Evolutionary conservation across 1,140 invertebrate species (phyloP).

Genomic region (Drosophila kikkawai): DNA sequence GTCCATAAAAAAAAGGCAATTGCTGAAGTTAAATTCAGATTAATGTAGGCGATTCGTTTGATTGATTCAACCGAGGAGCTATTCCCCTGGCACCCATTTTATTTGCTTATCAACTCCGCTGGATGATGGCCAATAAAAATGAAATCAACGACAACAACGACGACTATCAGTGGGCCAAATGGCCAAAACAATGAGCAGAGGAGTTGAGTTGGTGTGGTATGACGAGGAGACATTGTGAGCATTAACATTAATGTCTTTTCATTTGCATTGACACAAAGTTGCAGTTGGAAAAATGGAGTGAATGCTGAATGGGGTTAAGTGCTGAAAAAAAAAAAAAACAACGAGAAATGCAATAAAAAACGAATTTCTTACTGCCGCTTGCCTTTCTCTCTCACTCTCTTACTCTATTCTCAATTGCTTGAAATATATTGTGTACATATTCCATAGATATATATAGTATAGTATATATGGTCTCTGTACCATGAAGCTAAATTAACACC

Average conservation of each 20-base stretch:
- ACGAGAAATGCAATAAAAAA: constrained; percentile 30
- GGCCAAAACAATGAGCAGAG: constrained; percentile 37
- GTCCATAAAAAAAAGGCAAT: constrained; percentile 13
- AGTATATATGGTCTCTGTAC: not conserved
- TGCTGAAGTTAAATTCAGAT: constrained; percentile 27
- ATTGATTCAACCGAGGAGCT: constrained; percentile 24
- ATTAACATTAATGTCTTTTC: constrained; percentile 50
- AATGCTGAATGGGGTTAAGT: constrained; percentile 48
- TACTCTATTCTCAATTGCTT: constrained; percentile 39
- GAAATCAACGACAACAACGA: constrained; percentile 16
- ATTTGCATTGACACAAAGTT: constrained; percentile 50
- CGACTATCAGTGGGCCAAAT: constrained; percentile 34
- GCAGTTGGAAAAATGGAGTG: constrained; percentile 13
- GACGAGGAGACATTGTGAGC: constrained; percentile 34
- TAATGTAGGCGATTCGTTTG: constrained; percentile 27
- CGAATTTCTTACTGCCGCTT: constrained; percentile 14
- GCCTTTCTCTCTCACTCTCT: too few species aligned
- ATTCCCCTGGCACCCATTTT: constrained; percentile 20
- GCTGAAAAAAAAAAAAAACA: not conserved
- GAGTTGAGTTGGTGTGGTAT: not conserved
- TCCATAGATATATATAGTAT: not conserved
- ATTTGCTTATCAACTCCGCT: constrained; percentile 38
- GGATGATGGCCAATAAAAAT: constrained; percentile 47
- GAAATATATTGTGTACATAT: constrained; percentile 26
- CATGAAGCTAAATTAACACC: constrained; percentile 73